A percentile compares a stretch with the other conserved stretches of the same genome.
Evolutionary conservation across 2,888 invertebrate species (phyloP).

Genomic region (Chorisops tibialis): DNA sequence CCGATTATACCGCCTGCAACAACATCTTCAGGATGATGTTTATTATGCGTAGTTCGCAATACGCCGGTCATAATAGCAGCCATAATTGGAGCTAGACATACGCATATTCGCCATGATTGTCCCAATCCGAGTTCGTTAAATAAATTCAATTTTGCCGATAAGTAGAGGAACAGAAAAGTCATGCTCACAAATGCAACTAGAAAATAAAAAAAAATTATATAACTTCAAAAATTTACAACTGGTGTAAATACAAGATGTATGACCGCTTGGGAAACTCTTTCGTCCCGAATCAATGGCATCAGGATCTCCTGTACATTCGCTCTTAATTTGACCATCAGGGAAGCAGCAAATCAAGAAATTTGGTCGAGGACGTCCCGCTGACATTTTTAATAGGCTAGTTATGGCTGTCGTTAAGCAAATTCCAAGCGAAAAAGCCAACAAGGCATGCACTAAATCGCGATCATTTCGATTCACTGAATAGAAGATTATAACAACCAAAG

Average conservation of each 20-base stretch:
- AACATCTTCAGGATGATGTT: slow-evolving; percentile 83
- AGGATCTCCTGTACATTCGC: slow-evolving; percentile 66
- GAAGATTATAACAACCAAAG: background rate
- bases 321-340: slow-evolving; percentile 63
- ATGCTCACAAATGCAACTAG: slow-evolving; percentile 70
- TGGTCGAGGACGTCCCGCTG: slow-evolving; percentile 67
- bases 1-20: slow-evolving; percentile 66
- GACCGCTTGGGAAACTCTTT: slow-evolving; percentile 88
- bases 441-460: slow-evolving; percentile 64
- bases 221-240: slow-evolving; percentile 38
- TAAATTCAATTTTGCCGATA: slow-evolving; percentile 65
- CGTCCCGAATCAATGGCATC: slow-evolving; percentile 68
- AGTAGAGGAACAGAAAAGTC: slow-evolving; percentile 63
- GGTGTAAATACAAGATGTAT: slow-evolving; percentile 68
- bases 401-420: slow-evolving; percentile 64
- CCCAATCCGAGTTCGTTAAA: slow-evolving; percentile 59
- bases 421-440: slow-evolving; percentile 62
- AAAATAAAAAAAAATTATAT: slow-evolving; percentile 37
- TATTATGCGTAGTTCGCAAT: slow-evolving; percentile 75
- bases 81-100: slow-evolving; percentile 59
- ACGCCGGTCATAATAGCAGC: slow-evolving; percentile 61
- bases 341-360: slow-evolving; percentile 84
- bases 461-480: slow-evolving; percentile 53
- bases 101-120: slow-evolving; percentile 58
- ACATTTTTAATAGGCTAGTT: slow-evolving; percentile 49